Evolutionary conservation across 2,113 vertebrate genomes (phyloP).

Genomic region (Nestor notabilis): DNA sequence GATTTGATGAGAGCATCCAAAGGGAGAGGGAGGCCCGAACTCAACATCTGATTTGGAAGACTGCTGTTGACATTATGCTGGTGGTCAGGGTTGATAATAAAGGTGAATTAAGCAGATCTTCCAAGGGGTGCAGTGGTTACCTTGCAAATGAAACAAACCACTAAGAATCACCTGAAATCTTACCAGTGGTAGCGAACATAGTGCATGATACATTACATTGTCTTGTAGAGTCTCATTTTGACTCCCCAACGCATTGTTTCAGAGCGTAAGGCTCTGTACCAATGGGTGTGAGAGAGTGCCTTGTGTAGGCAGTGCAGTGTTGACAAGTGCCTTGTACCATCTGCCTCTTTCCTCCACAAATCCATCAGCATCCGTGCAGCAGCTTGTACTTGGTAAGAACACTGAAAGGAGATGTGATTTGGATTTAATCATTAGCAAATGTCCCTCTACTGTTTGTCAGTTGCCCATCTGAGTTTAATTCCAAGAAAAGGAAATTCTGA

Average conservation of each 20-base stretch:
- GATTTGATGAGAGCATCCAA: not conserved
- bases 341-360: slow-evolving; percentile 42
- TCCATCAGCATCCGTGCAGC: slow-evolving; percentile 35
- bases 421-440: slow-evolving; percentile 81
- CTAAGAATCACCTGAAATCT: not conserved
- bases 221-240: not conserved
- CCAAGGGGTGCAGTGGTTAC: not conserved
- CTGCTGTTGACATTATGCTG: not conserved
- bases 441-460: slow-evolving; percentile 55
- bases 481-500: slow-evolving; percentile 73
- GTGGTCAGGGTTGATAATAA: not conserved
- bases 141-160: not conserved
- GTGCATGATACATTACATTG: rapidly evolving
- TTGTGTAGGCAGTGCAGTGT: not conserved
- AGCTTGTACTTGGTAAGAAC: slow-evolving; percentile 16
- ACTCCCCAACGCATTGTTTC: not conserved
- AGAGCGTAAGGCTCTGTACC: not conserved
- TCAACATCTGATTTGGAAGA: not conserved
- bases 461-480: slow-evolving; percentile 84
- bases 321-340: slow-evolving; percentile 51
- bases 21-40: not conserved
- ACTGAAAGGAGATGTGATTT: slow-evolving; percentile 48
- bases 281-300: not conserved
- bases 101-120: not conserved
- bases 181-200: not conserved